Percentiles rank a stretch among this genome's conserved stretches.
These are phyloP conservation scores for Formica selysi DNA, from an alignment of 1,140 invertebrate species.

Conservation along the genomic window DNA sequence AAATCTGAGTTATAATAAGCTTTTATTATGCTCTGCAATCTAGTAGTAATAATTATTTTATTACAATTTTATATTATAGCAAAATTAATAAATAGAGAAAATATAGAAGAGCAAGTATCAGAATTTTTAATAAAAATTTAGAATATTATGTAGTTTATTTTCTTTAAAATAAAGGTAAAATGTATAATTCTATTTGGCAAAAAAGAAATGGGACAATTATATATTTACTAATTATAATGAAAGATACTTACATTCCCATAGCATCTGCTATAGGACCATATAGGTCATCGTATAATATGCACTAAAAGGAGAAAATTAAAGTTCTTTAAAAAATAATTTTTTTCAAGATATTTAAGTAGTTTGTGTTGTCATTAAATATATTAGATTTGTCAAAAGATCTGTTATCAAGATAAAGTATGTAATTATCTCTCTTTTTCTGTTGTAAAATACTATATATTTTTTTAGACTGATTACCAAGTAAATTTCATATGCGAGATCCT, in stretches of 20 bases:
- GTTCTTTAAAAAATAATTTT: conserved; percentile 7
- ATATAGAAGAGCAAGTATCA: not conserved
- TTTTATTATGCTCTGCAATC: not conserved
- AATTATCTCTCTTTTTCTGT: conserved; percentile 25
- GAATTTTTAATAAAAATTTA: conserved; percentile 5
- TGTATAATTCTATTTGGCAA: not conserved
- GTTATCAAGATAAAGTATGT: conserved; percentile 80
- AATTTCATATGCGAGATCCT: conserved; percentile 91
- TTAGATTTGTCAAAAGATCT: conserved; percentile 7
- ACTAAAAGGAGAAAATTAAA: conserved; percentile 71
- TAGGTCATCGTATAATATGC: conserved; percentile 77
- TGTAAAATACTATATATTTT: conserved; percentile 7
- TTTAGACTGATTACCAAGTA: conserved; percentile 88
- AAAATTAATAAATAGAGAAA: not conserved
- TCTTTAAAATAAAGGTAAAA: not conserved
- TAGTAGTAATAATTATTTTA: not conserved
- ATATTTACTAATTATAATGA: conserved; percentile 44
- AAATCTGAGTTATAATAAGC: not conserved
- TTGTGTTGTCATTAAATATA: conserved; percentile 11
- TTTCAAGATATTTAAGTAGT: not conserved
- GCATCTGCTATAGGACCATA: conserved; percentile 93
- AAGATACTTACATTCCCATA: conserved; percentile 89
- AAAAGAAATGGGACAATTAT: not conserved
- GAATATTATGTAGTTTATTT: not conserved
- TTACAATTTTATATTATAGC: not conserved